These are phyloP conservation scores for Puffinus mauretanicus DNA, from an alignment of 2,113 vertebrate species.

Conservation along the genomic window DNA sequence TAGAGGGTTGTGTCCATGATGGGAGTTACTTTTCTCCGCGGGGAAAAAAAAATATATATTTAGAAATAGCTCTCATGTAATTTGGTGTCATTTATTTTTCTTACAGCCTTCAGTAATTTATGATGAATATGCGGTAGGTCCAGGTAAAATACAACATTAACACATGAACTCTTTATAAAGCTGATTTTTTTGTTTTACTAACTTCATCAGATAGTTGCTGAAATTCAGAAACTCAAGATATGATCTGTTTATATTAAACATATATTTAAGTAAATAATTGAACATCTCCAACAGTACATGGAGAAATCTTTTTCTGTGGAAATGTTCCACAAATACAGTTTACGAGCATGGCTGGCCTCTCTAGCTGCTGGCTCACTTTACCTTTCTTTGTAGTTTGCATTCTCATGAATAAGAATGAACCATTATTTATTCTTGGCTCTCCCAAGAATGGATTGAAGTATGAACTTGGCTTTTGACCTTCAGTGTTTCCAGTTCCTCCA, in stretches of 20 bases:
- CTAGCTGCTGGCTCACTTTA: not conserved
- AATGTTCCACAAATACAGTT: not conserved
- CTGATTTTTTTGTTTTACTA: not conserved
- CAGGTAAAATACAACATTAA: not conserved
- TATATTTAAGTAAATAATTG: not conserved
- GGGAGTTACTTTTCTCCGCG: not conserved
- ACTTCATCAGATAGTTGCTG: not conserved
- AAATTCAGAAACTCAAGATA: not conserved
- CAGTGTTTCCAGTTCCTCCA: not conserved
- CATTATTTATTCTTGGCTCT: constrained; percentile 11
- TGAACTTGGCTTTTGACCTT: constrained; percentile 19
- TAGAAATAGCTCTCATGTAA: not conserved
- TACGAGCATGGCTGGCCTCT: not conserved
- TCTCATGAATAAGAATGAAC: not conserved
- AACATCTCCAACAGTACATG: not conserved
- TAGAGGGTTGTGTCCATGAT: not conserved
- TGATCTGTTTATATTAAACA: not conserved
- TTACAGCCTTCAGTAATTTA: not conserved
- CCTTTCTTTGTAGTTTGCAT: not conserved
- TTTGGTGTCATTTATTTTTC: not conserved
- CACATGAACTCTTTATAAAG: not conserved
- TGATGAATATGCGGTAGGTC: not conserved
- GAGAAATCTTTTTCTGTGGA: not conserved
- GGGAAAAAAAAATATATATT: not conserved
- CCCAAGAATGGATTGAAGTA: not conserved